Evolutionary conservation across 2,888 invertebrate species (phyloP).

Genomic region (Tryphoninae sp.): DNA sequence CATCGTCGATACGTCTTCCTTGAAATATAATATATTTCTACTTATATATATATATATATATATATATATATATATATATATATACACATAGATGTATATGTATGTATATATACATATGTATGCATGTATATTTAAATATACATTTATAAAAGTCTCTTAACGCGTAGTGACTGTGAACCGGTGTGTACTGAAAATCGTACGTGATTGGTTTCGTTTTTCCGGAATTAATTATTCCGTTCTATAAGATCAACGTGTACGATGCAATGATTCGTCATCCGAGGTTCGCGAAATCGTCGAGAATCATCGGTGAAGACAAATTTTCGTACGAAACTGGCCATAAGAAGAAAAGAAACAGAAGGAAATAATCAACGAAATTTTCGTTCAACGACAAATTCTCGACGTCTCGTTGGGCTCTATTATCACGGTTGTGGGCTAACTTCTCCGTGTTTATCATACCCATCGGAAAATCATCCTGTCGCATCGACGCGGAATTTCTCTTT

Average conservation of each 20-base stretch:
- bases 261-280: slow-evolving; percentile 9
- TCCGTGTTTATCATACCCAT: not conserved
- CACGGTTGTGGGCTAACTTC: not conserved
- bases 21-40: slow-evolving; percentile 57
- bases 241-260: slow-evolving; percentile 15
- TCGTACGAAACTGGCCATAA: not conserved
- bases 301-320: not conserved
- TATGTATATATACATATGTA: slow-evolving; percentile 65
- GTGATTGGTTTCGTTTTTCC: slow-evolving; percentile 36
- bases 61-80: slow-evolving; percentile 66
- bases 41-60: slow-evolving; percentile 61
- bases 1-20: slow-evolving; percentile 36
- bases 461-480: slow-evolving; percentile 2
- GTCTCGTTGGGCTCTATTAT: not conserved
- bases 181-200: slow-evolving; percentile 62
- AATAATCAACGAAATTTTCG: slow-evolving; percentile 1
- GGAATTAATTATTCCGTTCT: not conserved
- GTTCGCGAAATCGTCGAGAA: not conserved
- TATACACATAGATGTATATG: not conserved
- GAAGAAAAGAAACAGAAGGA: not conserved
- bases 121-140: slow-evolving; percentile 51
- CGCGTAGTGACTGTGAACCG: slow-evolving; percentile 74
- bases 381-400: slow-evolving; percentile 2
- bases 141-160: slow-evolving; percentile 71
- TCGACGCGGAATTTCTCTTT: not conserved